A percentile compares a stretch with the other conserved stretches of the same genome.
These are phyloP conservation scores for Hyphantria cunea DNA, from an alignment of 1,140 invertebrate species.

Conservation along the genomic window DNA sequence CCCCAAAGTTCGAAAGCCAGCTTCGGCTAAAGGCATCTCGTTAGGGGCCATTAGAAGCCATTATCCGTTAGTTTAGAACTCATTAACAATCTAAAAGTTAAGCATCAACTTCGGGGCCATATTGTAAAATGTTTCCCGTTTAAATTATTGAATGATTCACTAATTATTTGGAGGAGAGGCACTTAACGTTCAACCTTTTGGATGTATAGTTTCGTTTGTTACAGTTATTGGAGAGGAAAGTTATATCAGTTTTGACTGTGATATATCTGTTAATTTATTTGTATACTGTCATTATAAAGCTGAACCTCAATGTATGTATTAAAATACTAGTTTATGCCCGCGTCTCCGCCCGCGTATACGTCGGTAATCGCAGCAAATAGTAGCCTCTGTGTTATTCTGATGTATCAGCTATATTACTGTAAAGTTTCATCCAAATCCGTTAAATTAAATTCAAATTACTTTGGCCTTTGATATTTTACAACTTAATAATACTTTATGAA, in stretches of 20 bases:
- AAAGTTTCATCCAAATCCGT: too few species aligned
- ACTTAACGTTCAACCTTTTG: not conserved
- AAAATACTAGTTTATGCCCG: too few species aligned
- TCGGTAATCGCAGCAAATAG: too few species aligned
- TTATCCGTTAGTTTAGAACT: constrained; percentile 18
- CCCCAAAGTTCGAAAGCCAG: not conserved
- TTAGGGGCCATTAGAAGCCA: constrained; percentile 8
- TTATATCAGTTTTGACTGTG: not conserved
- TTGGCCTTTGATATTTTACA: too few species aligned
- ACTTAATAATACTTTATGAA: too few species aligned
- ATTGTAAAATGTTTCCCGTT: not conserved
- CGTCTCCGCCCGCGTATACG: too few species aligned
- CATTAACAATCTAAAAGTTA: constrained; percentile 19
- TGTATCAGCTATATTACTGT: too few species aligned
- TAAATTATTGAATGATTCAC: not conserved
- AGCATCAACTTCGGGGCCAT: not conserved
- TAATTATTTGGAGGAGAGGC: not conserved
- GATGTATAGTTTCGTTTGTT: not conserved
- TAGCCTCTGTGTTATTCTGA: too few species aligned
- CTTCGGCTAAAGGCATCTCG: constrained; percentile 3
- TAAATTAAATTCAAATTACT: too few species aligned
- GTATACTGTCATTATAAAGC: too few species aligned
- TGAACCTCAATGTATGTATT: too few species aligned
- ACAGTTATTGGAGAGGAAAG: not conserved
- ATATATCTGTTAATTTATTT: too few species aligned